A percentile compares a stretch with the other conserved stretches of the same genome.
These are phyloP conservation scores for Listrodromus nycthemerus DNA, from an alignment of 2,888 invertebrate genomes.

Conservation along the genomic window DNA sequence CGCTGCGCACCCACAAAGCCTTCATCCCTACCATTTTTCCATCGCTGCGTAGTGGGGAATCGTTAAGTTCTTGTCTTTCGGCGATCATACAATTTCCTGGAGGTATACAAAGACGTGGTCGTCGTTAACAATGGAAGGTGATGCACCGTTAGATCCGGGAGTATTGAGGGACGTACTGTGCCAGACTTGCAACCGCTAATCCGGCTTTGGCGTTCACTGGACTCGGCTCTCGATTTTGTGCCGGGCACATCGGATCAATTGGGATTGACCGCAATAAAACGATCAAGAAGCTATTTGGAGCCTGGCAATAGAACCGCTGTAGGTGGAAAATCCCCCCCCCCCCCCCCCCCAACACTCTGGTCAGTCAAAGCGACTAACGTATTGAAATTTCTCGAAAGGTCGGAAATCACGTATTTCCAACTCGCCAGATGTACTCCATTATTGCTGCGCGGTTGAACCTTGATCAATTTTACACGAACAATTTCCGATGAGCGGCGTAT, in stretches of 20 bases:
- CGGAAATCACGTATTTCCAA: background rate
- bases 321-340: background rate
- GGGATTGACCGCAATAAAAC: slow-evolving; percentile 47
- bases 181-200: background rate
- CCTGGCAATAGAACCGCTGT: slow-evolving; percentile 4
- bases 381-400: background rate
- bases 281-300: slow-evolving; percentile 21
- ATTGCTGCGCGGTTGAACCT: background rate
- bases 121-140: slow-evolving; percentile 13
- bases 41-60: background rate
- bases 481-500: background rate
- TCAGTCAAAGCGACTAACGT: background rate
- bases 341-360: no score
- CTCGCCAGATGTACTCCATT: background rate
- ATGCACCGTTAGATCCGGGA: slow-evolving; percentile 52
- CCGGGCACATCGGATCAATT: background rate
- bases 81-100: slow-evolving; percentile 16
- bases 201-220: background rate
- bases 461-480: background rate
- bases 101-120: background rate
- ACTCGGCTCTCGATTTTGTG: background rate
- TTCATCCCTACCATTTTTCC: background rate
- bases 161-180: slow-evolving; percentile 27
- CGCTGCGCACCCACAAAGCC: background rate
- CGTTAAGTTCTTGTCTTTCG: background rate